Percentiles rank a stretch among this genome's conserved stretches.
phyloP scores from a whole-genome alignment of 2,797 vertebrate genomes.

The Eulemur rubriventer region DNA sequence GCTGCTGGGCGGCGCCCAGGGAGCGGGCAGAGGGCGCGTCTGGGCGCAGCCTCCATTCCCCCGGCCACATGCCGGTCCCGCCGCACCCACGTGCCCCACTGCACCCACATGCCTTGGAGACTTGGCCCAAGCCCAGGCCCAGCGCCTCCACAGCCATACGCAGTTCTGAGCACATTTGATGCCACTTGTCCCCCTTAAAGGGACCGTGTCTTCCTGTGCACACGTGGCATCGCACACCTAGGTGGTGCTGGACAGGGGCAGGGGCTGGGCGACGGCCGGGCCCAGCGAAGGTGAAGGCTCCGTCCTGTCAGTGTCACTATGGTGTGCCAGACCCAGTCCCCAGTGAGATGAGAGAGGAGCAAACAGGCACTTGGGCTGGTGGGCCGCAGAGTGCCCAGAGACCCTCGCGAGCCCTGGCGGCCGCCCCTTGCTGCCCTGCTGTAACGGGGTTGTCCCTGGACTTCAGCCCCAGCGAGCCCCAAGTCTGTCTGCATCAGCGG shows the following conservation, averaged over 20 bases:
- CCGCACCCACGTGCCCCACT: fast-evolving
- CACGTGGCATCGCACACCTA: neutral
- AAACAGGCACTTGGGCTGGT: neutral
- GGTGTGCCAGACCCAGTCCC: neutral
- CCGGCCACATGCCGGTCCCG: neutral
- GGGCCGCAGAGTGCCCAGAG: neutral
- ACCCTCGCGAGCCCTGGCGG: neutral
- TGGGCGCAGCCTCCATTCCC: neutral
- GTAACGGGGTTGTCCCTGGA: neutral
- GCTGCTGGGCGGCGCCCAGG: fast-evolving
- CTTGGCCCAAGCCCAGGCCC: neutral
- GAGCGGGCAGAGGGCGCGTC: no score
- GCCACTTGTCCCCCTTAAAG: no score
- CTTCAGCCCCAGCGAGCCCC: neutral
- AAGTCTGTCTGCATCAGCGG: no score
- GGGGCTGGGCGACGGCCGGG: fast-evolving
- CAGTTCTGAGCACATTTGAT: neutral
- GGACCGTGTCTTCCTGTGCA: no score
- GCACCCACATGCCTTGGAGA: no score
- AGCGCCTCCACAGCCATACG: fast-evolving
- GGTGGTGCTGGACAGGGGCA: no score
- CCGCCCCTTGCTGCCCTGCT: no score
- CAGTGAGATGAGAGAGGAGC: neutral
- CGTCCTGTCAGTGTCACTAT: neutral
- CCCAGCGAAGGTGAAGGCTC: neutral